Conservation (phyloP, 1,140 invertebrate genomes). For the Scaptodrosophila lebanonensis region DNA sequence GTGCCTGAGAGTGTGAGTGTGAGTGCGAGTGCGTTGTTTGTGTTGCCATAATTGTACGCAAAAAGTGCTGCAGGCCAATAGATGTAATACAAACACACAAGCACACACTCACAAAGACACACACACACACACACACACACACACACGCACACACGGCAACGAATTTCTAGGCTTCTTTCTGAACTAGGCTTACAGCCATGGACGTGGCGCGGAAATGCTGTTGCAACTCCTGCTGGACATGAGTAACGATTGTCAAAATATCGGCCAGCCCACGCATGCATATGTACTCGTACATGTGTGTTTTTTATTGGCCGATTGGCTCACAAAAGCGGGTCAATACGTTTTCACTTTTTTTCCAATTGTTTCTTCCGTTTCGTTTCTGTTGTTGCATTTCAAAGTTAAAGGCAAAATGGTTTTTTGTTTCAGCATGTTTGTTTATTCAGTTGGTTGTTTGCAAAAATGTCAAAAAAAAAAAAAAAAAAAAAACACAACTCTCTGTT, state of each 20-base stretch:
- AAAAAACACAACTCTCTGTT: too few relatives aligned
- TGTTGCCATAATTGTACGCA: slow-evolving; percentile 65
- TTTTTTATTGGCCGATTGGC: background rate
- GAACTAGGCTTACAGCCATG: too few relatives aligned
- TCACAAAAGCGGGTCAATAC: slow-evolving; percentile 54
- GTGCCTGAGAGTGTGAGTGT: slow-evolving; percentile 1
- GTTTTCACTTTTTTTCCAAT: slow-evolving; percentile 37
- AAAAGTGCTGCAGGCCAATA: slow-evolving; percentile 47
- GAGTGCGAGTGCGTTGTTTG: slow-evolving; percentile 44
- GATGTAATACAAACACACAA: slow-evolving; percentile 1
- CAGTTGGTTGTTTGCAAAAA: slow-evolving; percentile 53
- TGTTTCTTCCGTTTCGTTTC: slow-evolving; percentile 1
- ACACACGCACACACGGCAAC: slow-evolving; percentile 2
- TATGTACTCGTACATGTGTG: slow-evolving; percentile 9
- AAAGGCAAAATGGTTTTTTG: slow-evolving; percentile 63
- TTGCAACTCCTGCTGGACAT: too few relatives aligned
- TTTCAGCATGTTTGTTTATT: slow-evolving; percentile 47
- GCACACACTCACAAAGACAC: background rate
- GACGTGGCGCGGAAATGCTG: too few relatives aligned
- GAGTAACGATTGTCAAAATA: slow-evolving; percentile 58
- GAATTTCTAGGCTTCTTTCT: too few relatives aligned
- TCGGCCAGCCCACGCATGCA: slow-evolving; percentile 21
- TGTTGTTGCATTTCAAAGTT: slow-evolving; percentile 21
- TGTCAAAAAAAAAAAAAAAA: too few relatives aligned
- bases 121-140: background rate